Evolutionary conservation across 2,888 invertebrate species (phyloP).

Genomic region (Ommatoiulus sabulosus): DNA sequence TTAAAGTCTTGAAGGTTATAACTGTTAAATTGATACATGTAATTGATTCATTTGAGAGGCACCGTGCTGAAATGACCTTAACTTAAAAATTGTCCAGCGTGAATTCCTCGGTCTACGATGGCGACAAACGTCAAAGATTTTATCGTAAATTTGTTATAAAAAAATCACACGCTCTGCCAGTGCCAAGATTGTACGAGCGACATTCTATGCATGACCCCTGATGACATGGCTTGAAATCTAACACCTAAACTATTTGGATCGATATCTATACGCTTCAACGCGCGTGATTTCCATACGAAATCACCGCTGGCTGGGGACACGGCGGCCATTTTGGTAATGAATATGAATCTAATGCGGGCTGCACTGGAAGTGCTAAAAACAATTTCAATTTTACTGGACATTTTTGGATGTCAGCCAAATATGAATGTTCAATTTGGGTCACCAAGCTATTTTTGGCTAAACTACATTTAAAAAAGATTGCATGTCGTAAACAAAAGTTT

Average conservation of each 20-base stretch:
- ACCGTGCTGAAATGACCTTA: not conserved
- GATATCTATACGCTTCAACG: not conserved
- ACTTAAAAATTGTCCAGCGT: not conserved
- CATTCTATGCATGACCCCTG: not conserved
- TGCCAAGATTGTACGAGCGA: not conserved
- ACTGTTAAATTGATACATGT: not conserved
- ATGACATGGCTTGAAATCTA: not conserved
- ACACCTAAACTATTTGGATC: not conserved
- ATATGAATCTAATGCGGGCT: not conserved
- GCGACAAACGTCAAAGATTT: conserved; percentile 12
- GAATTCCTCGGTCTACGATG: not conserved
- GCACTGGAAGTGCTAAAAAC: not conserved
- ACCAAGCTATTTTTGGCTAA: not conserved
- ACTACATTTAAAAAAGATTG: conserved; percentile 21
- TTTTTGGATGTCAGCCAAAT: conserved; percentile 17
- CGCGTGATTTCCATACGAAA: conserved; percentile 15
- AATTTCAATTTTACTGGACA: not conserved
- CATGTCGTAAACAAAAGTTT: not conserved
- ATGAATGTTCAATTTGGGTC: conserved; percentile 13
- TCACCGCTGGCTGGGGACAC: not conserved
- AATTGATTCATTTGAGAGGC: not conserved
- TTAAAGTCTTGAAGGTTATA: not conserved
- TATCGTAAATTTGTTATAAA: not conserved
- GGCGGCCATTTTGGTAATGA: not conserved
- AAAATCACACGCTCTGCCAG: not conserved